Evolutionary conservation across 2,888 invertebrate genomes (phyloP).

Genomic region (Apamea epomidion): DNA sequence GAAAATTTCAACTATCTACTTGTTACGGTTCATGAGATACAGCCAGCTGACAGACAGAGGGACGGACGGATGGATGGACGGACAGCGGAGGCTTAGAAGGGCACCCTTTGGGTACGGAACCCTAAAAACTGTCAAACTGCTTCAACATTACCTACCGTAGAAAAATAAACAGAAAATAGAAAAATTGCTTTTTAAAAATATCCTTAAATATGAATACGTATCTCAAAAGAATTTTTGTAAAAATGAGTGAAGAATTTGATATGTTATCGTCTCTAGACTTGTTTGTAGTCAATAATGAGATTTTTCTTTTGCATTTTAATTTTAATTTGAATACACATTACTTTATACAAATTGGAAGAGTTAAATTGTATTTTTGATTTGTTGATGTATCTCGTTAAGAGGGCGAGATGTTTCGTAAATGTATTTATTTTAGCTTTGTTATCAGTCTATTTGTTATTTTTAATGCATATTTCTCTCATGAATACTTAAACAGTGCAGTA

Average conservation of each 20-base stretch:
- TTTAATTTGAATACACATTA: constrained; percentile 37
- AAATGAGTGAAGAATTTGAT: constrained; percentile 20
- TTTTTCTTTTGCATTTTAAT: constrained; percentile 32
- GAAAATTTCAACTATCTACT: not conserved
- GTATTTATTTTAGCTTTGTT: constrained; percentile 20
- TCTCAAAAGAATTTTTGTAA: not conserved
- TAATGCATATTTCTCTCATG: not conserved
- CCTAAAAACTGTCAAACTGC: not conserved
- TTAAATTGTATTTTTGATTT: constrained; percentile 48
- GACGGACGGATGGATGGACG: not conserved
- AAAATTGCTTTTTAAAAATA: constrained; percentile 8
- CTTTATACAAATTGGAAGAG: constrained; percentile 27
- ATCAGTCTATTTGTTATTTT: not conserved
- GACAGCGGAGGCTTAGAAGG: not conserved
- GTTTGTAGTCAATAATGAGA: constrained; percentile 33
- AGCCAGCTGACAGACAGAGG: not conserved
- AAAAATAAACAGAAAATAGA: constrained; percentile 3
- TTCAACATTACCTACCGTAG: not conserved
- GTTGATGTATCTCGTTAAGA: constrained; percentile 26
- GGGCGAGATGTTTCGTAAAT: constrained; percentile 1
- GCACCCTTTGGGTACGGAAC: not conserved
- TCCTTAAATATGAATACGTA: not conserved
- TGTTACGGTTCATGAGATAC: not conserved
- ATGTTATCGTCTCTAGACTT: constrained; percentile 17
- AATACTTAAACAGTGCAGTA: not conserved